Base-by-base conservation (phyloP, 2,797 vertebrate genomes). In the Enteromius anoplus region DNA sequence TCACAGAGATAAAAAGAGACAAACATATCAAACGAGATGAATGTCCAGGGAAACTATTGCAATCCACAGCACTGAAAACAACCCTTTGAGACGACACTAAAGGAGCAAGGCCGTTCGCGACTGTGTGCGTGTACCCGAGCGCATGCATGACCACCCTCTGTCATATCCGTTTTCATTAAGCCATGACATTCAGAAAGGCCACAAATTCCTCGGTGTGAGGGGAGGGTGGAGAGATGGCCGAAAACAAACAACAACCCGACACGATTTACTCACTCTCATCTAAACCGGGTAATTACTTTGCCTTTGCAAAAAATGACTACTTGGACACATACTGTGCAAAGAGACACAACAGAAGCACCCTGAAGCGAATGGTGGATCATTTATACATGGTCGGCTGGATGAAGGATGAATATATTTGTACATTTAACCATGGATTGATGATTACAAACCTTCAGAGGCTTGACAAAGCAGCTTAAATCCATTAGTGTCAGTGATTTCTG, bases 211-310 rank as follows among this genome's bases (percentile, higher is more conserved):
- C 45, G 19, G 80, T 81, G 78, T 42, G 55, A 79, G 68, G 47
- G 15, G 42, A 76, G 60, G 21, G 45, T 64, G 58, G 58, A 49
- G 42, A 81, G 58, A 66, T 40, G 73, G 69, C 47, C 37, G 11
- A 9, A 75, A 85, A 88, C 82, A 87, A 84, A 93, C 92, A 95
- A 92, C 91, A 91, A 92, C 86, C 89, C 75, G 87, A 92, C 88
- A 92, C 91, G 90, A 92, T 93, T 94, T 91, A 90, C 89, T 89
- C 89, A 87, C 88, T 86, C 90, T 91, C 89, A 80, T 88, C 89
- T 89, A 83, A 89, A 91, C 89, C n/a, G 84, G 91, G 91, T 93
- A 93, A 94, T 94, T 93, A 93, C 92, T 93, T 94, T 93, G 42
- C 45, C 51, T 49, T 45, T 78, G 92, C 93, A 10, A 92, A 92